These are phyloP conservation scores for Hetaerina titia DNA, from an alignment of 2,888 invertebrate genomes.

Conservation along the genomic window DNA sequence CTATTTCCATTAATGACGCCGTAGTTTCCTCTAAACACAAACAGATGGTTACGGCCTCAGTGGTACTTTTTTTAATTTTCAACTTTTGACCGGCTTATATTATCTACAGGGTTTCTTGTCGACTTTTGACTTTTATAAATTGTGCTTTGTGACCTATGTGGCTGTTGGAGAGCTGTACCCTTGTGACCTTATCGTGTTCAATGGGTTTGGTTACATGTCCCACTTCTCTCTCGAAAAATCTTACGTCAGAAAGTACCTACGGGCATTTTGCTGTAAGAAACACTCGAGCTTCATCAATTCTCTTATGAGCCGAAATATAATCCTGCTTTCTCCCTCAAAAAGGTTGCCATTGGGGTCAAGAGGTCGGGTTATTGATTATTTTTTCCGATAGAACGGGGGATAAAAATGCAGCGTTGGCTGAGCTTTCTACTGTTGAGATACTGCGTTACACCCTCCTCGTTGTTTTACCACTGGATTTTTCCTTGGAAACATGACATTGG, in stretches of 20 bases:
- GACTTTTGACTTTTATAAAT: no score
- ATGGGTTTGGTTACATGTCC: no score
- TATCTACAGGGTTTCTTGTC: no score
- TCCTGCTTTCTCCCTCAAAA: neutral
- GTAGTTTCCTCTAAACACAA: no score
- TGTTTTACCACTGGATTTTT: neutral
- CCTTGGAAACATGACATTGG: neutral
- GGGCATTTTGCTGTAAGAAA: neutral
- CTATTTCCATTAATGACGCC: no score
- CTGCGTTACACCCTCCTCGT: neutral
- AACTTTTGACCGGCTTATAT: no score
- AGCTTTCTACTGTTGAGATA: neutral
- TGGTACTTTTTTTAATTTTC: no score
- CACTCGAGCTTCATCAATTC: neutral
- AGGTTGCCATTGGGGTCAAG: neutral
- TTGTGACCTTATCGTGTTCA: no score
- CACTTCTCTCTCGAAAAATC: neutral
- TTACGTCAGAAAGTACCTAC: neutral
- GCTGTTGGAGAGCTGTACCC: no score
- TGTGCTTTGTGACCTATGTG: no score
- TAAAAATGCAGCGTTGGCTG: neutral
- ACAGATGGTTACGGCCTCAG: no score
- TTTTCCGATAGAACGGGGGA: neutral
- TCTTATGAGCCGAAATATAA: neutral
- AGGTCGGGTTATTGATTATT: neutral